Percentiles rank a stretch among this genome's conserved stretches.
Evolutionary conservation across 2,797 vertebrate species (phyloP).

Genomic region (Momotus momota): DNA sequence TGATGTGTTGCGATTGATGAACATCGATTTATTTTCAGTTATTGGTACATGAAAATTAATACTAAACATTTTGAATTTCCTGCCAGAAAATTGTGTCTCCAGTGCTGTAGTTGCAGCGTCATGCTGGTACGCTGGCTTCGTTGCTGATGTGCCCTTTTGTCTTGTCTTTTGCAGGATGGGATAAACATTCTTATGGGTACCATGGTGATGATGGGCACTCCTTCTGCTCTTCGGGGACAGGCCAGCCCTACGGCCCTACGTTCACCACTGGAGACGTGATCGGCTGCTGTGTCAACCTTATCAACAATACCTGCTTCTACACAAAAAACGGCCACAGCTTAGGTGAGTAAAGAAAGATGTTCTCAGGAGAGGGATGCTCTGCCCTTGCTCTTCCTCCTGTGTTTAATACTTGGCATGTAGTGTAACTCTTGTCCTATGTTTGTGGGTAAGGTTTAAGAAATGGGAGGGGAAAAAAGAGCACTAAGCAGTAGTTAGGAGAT

Average conservation of each 20-base stretch:
- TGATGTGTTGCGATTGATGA: background rate
- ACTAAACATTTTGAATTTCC: background rate
- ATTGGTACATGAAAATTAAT: background rate
- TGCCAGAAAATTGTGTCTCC: background rate
- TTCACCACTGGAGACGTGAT: constrained; percentile 86
- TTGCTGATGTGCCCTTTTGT: constrained; percentile 7
- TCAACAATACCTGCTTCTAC: constrained; percentile 90
- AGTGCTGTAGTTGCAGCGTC: background rate
- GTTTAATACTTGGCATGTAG: background rate
- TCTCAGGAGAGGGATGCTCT: background rate
- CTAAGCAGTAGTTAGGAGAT: background rate
- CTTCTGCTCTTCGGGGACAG: constrained; percentile 84
- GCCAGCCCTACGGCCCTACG: constrained; percentile 83
- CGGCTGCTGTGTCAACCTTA: constrained; percentile 87
- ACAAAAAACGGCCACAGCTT: constrained; percentile 98
- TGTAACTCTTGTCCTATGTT: background rate
- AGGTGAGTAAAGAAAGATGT: constrained; percentile 77
- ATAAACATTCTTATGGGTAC: constrained; percentile 86
- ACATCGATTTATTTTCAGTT: background rate
- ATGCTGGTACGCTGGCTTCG: background rate
- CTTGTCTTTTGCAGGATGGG: constrained; percentile 77
- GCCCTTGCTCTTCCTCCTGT: background rate
- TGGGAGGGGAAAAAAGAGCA: background rate
- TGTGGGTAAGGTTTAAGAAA: background rate
- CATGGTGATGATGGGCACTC: constrained; percentile 84